Percentiles rank a stretch among this genome's conserved stretches.
These are phyloP conservation scores for Leptoteleia sp. DNA, from an alignment of 1,140 invertebrate genomes.

Conservation along the genomic window DNA sequence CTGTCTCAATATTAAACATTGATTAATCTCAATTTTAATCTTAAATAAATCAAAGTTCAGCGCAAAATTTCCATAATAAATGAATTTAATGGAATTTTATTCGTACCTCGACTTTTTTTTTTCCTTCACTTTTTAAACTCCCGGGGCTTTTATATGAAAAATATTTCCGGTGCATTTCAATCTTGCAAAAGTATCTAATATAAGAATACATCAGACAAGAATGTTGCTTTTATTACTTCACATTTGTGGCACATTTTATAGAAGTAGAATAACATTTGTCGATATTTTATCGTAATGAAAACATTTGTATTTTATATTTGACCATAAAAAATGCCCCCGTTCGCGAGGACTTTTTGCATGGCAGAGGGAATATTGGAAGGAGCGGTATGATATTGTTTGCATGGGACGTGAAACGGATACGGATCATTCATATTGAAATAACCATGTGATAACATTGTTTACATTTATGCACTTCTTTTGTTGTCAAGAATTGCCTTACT, in stretches of 20 bases:
- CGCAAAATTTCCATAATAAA: no score
- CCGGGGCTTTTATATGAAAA: no score
- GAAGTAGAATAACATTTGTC: constrained; percentile 31
- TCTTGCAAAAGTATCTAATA: background rate
- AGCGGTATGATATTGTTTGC: constrained; percentile 22
- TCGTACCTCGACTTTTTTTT: no score
- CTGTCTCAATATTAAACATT: no score
- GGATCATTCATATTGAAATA: constrained; percentile 30
- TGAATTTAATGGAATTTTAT: no score
- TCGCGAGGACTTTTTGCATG: constrained; percentile 24
- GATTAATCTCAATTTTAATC: no score
- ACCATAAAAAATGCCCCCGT: constrained; percentile 31
- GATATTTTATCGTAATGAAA: constrained; percentile 41
- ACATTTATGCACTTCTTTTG: constrained; percentile 19
- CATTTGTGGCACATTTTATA: constrained; percentile 32
- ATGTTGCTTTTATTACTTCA: constrained; percentile 22
- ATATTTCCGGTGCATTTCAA: no score
- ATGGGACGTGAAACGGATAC: constrained; percentile 12
- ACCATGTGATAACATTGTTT: constrained; percentile 11
- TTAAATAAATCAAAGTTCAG: no score
- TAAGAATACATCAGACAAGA: constrained; percentile 20
- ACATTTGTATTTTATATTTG: constrained; percentile 27
- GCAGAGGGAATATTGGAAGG: background rate
- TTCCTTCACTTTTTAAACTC: no score
- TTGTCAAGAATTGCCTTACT: constrained; percentile 5